These are phyloP conservation scores for Rhamphomyia laevipes DNA, from an alignment of 2,888 invertebrate genomes.

Conservation along the genomic window DNA sequence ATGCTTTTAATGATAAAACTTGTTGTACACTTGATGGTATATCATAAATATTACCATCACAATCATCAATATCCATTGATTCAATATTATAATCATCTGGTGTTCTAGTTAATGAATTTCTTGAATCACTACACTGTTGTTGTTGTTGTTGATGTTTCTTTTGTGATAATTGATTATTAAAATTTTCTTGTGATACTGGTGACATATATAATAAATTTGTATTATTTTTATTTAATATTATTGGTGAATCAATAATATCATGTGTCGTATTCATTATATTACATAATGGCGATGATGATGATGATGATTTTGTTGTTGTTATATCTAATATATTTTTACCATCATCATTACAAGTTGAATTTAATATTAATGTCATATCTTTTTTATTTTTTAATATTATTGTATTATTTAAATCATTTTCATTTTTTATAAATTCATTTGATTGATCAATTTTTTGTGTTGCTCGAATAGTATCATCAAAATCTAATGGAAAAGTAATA, in stretches of 20 bases:
- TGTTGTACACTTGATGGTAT: conserved; percentile 9
- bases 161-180: neutral
- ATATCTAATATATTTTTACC: conserved; percentile 27
- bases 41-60: conserved; percentile 16
- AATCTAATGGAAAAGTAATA: conserved; percentile 7
- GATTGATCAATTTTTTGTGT: neutral
- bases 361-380: conserved; percentile 31
- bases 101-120: conserved; percentile 21
- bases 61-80: conserved; percentile 24
- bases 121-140: no score
- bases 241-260: conserved; percentile 23
- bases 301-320: conserved; percentile 17
- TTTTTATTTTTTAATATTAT: conserved; percentile 22
- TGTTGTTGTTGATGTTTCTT: neutral
- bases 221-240: conserved; percentile 17
- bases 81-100: conserved; percentile 21
- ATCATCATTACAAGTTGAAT: conserved; percentile 21
- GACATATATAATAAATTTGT: conserved; percentile 29
- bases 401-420: conserved; percentile 18
- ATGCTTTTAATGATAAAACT: conserved; percentile 4
- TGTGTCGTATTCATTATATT: conserved; percentile 29
- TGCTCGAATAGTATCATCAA: neutral
- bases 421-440: neutral
- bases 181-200: conserved; percentile 7
- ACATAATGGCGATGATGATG: conserved; percentile 25